Percentiles rank a stretch among this genome's conserved stretches.
Conservation (phyloP, 2,113 vertebrate genomes). For the Cnemophilus loriae region DNA sequence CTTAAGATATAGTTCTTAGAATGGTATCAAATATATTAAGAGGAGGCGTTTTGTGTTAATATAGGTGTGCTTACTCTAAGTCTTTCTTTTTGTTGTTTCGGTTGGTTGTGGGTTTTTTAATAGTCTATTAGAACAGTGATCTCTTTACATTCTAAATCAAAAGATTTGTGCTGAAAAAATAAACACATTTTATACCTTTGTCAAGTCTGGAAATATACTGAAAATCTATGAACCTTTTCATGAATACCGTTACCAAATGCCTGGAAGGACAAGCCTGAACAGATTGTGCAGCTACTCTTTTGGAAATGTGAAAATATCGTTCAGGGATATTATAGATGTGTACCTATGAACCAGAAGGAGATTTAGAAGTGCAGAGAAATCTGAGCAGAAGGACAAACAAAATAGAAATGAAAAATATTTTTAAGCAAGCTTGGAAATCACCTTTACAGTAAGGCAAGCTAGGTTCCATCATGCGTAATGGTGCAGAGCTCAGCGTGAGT, state of each 20-base stretch:
- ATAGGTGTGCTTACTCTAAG: neutral
- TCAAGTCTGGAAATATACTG: neutral
- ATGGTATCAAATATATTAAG: neutral
- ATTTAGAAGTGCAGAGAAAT: neutral
- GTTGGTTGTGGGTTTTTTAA: accelerated
- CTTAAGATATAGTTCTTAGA: neutral
- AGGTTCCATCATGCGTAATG: neutral
- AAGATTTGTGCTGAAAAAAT: neutral
- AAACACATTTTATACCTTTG: neutral
- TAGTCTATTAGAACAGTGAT: neutral
- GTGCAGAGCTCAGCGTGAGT: neutral
- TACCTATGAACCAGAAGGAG: neutral
- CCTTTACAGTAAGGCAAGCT: neutral
- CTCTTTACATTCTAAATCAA: neutral
- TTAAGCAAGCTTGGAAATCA: neutral
- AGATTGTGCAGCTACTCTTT: neutral
- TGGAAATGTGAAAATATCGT: neutral
- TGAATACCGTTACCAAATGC: neutral
- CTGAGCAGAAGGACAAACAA: neutral
- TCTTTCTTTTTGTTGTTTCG: accelerated
- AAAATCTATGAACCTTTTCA: neutral
- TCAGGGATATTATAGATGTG: neutral
- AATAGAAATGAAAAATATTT: neutral
- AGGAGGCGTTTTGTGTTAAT: neutral
- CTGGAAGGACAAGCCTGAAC: neutral